A percentile compares a stretch with the other conserved stretches of the same genome.
Conservation (phyloP, 2,888 invertebrate species). For the Sphaerophoria rueppellii region DNA sequence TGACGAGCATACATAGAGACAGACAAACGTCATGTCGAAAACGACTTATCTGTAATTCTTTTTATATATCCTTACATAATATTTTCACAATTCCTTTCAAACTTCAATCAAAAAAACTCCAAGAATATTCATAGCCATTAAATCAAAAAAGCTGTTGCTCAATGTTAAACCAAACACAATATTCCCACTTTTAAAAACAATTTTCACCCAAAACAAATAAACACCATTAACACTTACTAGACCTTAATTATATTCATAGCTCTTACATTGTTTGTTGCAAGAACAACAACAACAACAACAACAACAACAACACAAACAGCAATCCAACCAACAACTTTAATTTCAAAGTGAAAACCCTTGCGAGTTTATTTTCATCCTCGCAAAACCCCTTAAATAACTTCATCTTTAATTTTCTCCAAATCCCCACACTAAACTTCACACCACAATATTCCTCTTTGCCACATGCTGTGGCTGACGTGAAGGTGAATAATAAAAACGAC, state of each 20-base stretch:
- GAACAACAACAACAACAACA: neutral
- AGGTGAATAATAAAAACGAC: neutral
- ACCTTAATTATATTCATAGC: slow-evolving; percentile 18
- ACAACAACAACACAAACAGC: neutral
- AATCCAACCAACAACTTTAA: neutral
- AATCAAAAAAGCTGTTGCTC: neutral
- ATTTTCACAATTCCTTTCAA: too few species aligned
- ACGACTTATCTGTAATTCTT: too few species aligned
- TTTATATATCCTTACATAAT: too few species aligned
- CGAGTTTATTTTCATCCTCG: slow-evolving; percentile 11
- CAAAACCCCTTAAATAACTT: slow-evolving; percentile 32
- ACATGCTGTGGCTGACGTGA: neutral
- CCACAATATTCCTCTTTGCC: neutral
- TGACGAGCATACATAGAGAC: too few species aligned
- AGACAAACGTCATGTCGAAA: too few species aligned
- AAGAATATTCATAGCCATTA: too few species aligned
- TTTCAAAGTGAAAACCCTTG: slow-evolving; percentile 7
- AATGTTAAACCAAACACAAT: neutral
- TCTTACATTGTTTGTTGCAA: slow-evolving; percentile 6
- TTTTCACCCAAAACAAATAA: neutral
- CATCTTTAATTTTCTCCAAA: slow-evolving; percentile 24
- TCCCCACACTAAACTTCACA: neutral
- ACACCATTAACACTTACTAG: slow-evolving; percentile 4
- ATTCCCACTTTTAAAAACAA: neutral
- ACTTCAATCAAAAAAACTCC: too few species aligned